Evolutionary conservation across 2,797 vertebrate species (phyloP), one percentile per base, ranked within the genome.

Genomic region (Synanceia verrucosa): DNA sequence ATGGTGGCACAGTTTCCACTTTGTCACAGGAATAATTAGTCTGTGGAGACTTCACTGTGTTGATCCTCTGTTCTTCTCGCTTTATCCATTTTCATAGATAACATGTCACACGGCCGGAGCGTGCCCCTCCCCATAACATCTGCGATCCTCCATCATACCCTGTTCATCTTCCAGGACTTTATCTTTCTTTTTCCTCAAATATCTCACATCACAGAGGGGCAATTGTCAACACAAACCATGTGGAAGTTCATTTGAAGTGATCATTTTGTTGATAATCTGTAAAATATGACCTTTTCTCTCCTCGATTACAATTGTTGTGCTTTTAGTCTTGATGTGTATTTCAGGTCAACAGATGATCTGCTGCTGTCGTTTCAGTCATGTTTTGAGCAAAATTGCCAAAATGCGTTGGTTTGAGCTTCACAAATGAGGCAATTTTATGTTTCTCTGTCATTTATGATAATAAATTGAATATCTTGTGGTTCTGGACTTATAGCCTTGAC

Each of bases 21-120:
- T 89, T 88, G 86, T 90, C 91, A 92, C 78, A 81, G 88, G 88
- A 85, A 91, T 94, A 94, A 93, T 93, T 93, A 93, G 92, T 92
- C 90, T 90, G 80, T 82, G 76, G 91, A 91, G 91, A 93, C 86
- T 89, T 89, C 77, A 71, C 83, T 65, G 86, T 86, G 90, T 89
- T 88, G 89, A 85, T 89, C 77, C 81, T 84, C 81, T 66, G 73
- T 83, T 90, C 81, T 86, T 73, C 82, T 73, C 66, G 64, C 87
- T 86, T 85, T 89, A 82, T 88, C 86, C 87, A 57, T 89, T 91
- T 85, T 88, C 85, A 78, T 71, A 85, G 84, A 86, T 89, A 88
- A 86, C 73, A 62, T 83, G 89, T 92, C 86, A 88, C 84, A 70
- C 73, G 70, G 76, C 70, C 73, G 13, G 66, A 77, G 75, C 77